Evolutionary conservation across 2,888 invertebrate species (phyloP).

Genomic region (Biston betularia): DNA sequence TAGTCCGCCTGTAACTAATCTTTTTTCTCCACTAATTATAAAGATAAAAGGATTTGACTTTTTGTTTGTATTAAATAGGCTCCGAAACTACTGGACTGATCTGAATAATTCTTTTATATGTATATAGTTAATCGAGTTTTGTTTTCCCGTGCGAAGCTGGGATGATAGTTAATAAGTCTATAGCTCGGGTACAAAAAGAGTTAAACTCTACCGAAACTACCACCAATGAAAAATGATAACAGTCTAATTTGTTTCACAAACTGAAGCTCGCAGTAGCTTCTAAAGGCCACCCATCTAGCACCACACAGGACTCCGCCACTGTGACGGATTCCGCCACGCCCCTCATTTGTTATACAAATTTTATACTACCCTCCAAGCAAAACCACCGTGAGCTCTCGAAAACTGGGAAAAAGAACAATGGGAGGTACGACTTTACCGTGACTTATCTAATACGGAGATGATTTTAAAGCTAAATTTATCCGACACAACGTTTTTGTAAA

Average conservation of each 20-base stretch:
- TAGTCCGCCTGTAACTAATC: no score
- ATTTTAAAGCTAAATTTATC: slow-evolving; percentile 40
- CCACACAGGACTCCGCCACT: slow-evolving; percentile 80
- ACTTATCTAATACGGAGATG: slow-evolving; percentile 41
- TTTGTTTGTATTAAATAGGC: no score
- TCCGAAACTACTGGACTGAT: no score
- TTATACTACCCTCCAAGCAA: slow-evolving; percentile 85
- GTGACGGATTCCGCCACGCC: slow-evolving; percentile 84
- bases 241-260: slow-evolving; percentile 7
- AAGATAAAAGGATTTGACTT: no score
- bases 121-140: no score
- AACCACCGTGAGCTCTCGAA: slow-evolving; percentile 60
- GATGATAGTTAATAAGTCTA: no score
- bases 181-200: no score
- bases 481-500: neutral
- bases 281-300: slow-evolving; percentile 80
- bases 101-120: no score
- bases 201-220: neutral
- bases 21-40: no score
- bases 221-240: neutral
- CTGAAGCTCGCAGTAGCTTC: slow-evolving; percentile 38
- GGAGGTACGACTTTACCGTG: slow-evolving; percentile 45
- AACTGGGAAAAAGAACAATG: slow-evolving; percentile 68
- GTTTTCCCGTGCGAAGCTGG: no score
- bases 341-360: slow-evolving; percentile 86